Percentiles rank a stretch among this genome's conserved stretches.
phyloP scores from a whole-genome alignment of 2,888 invertebrate species.

The Parnassius glacialis region DNA sequence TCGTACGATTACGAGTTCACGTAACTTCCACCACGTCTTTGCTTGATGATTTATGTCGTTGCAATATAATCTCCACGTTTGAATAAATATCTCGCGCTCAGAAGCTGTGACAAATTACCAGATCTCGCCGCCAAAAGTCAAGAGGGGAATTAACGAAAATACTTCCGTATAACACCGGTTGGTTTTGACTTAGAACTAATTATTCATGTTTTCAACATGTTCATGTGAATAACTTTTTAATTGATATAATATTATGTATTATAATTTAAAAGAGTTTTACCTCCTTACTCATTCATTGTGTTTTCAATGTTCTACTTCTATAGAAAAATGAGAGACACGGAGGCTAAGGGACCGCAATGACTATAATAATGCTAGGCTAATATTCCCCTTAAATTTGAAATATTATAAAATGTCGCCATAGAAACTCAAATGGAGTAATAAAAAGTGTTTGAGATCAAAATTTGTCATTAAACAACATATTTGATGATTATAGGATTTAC shows the following conservation, averaged over 20 bases:
- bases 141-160: constrained; percentile 68
- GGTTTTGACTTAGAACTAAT: constrained; percentile 56
- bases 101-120: constrained; percentile 72
- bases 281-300: no score
- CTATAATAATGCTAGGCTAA: no score
- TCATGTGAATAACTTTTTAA: not conserved
- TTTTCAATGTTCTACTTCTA: no score
- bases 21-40: constrained; percentile 42
- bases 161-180: constrained; percentile 68
- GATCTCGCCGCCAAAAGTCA: constrained; percentile 64
- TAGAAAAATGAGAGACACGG: no score
- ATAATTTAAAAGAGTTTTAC: no score
- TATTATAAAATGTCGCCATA: no score
- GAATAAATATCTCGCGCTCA: constrained; percentile 71
- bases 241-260: no score
- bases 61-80: constrained; percentile 77
- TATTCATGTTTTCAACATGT: constrained; percentile 50
- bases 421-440: no score
- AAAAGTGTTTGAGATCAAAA: no score
- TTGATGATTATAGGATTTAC: no score
- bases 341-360: no score
- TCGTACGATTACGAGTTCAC: constrained; percentile 58
- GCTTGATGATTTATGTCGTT: constrained; percentile 69
- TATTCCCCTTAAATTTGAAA: no score
- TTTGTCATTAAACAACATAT: constrained; percentile 1